Evolutionary conservation across 2,797 vertebrate species (phyloP), one percentile per base, ranked within the genome.

Genomic region (Enteromius mattozi): DNA sequence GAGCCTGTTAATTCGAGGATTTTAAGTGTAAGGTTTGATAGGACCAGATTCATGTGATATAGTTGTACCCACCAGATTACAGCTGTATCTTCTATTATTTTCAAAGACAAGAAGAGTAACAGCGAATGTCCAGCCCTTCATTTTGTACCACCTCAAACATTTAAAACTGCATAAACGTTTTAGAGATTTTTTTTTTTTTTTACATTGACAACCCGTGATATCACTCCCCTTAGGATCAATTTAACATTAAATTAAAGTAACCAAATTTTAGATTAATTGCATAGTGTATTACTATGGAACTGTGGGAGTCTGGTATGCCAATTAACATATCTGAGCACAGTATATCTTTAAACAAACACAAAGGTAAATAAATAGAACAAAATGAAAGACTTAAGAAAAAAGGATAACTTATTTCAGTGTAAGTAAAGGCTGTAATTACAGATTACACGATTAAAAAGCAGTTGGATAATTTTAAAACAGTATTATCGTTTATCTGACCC

Each of bases 141-240:
- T 51, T 74, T 74, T 74, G 17, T 51, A 51, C 49, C 47, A 51
- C 47, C 9, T 51, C 27, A 74, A 74, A 74, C 40, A 71, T 16
- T 30, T 5, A 49, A 19, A 33, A 30, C 13, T 1, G 4, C 66
- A 69, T 13, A 69, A 68, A 51, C 0, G 17, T 72, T 72, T 47
- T 27, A n/a, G 9, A 12, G 14, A 24, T 19, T 4, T 30, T 17
- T 17, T 27, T 27, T 27, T 27, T 27, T 27, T 16, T 19, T 17
- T 14, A 49, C 47, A 9, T 10, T 30, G 8, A 49, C 16, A 49
- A 24, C 10, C 7, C 19, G 10, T 24, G 1, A 1, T 33, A 33
- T 13, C 4, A 51, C 16, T 6, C 27, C 45, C 27, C 27, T 74
- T 21, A 21, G 3, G 35, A 21, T 6, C 9, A 14, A 54, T 54